Base-by-base conservation (phyloP, 2,797 vertebrate species). In the Hydrophis major region DNA sequence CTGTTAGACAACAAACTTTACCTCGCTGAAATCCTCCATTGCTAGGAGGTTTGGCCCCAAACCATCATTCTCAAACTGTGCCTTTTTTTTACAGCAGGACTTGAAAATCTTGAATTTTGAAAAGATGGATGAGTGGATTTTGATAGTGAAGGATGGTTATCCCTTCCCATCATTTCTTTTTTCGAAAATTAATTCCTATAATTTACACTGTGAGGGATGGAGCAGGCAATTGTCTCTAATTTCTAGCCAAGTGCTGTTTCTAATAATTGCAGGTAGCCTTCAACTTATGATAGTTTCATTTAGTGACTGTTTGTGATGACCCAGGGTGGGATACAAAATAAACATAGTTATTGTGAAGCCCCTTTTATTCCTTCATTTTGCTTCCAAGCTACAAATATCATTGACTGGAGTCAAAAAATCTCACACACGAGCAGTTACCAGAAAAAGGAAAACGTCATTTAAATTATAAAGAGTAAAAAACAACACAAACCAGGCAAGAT, bases 1-100 rank as follows among this genome's bases (percentile, higher is more conserved):
- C 13, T 93, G 55, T 91, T 27, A 78, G 86, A 88, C 28, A 88
- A 88, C 55, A 91, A 88, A 88, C 27, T 93, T 37, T 53, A 32
- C 32, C 32, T 60, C 57, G 88, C 27, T 6, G 1, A 37, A 27
- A 66, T n/a, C 8, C 61, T 50, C 18, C 53, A 22, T 12, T 53
- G 12, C 56, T 57, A 14, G 61, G 74, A 20, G 8, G 6, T 90
- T 87, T 69, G 50, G 59, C 59, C 27, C 27, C 56, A 86, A 87
- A 50, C n/a, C 27, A 16, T 50, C n/a, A 0, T 89, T n/a, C 63
- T 57, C 32, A 86, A 89, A 61, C 25, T 25, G 25, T 11, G 5
- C 20, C n/a, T 4, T 20, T 5, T 53, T 14, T 16, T 14, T 4
- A 20, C 2, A 5, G 10, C 6, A 27, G 25, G 2, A 27, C 20